These are phyloP conservation scores for Actias luna DNA, from an alignment of 2,888 invertebrate genomes.

Conservation along the genomic window DNA sequence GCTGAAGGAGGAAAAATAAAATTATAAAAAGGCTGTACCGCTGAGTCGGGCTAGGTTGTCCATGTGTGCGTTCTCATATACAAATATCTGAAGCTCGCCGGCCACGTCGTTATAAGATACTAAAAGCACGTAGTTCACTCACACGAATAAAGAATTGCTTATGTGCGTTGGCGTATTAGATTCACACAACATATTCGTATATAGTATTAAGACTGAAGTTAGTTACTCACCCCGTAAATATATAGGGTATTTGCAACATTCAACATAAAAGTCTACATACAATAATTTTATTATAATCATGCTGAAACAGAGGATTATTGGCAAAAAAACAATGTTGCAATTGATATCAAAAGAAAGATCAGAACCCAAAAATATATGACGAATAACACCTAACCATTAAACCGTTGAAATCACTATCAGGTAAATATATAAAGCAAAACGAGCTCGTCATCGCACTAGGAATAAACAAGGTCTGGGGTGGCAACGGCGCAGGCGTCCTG, in stretches of 20 bases:
- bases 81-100: constrained; percentile 51
- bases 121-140: constrained; percentile 59
- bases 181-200: constrained; percentile 37
- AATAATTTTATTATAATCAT: neutral
- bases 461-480: constrained; percentile 72
- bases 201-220: constrained; percentile 14
- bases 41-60: constrained; percentile 53
- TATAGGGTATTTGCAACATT: neutral
- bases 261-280: neutral
- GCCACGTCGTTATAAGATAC: constrained; percentile 56
- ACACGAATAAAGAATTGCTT: constrained; percentile 46
- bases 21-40: constrained; percentile 72
- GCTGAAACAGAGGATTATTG: neutral
- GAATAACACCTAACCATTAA: constrained; percentile 7
- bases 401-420: constrained; percentile 20
- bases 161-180: constrained; percentile 35
- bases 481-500: constrained; percentile 69
- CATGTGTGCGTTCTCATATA: constrained; percentile 61
- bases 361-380: constrained; percentile 11
- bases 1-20: constrained; percentile 74
- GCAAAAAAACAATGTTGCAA: constrained; percentile 2
- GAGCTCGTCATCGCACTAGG: constrained; percentile 74
- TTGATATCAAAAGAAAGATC: neutral
- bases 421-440: constrained; percentile 40
- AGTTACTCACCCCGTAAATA: neutral